phyloP scores from a whole-genome alignment of 2,797 vertebrate species.

The Melanotaenia parkinsoni region DNA sequence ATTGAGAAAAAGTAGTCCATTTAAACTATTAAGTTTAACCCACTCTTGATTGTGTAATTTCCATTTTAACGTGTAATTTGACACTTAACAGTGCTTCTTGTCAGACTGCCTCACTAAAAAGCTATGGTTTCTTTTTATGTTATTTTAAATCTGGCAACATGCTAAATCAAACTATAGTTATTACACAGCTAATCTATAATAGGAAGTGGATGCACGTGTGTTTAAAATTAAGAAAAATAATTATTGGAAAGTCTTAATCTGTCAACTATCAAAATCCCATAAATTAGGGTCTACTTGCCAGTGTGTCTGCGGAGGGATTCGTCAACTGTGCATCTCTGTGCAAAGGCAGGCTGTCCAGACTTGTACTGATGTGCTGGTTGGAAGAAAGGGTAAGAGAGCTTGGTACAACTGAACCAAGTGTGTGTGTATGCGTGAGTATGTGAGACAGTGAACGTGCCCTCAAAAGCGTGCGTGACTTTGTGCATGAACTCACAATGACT shows the following conservation, averaged over 20 bases:
- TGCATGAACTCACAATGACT: conserved; percentile 41
- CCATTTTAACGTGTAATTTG: not conserved
- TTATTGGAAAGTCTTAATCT: conserved; percentile 44
- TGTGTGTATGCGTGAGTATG: conserved; percentile 2
- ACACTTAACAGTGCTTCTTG: not conserved
- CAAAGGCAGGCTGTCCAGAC: conserved; percentile 84
- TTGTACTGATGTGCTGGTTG: conserved; percentile 78
- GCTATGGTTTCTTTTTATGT: not conserved
- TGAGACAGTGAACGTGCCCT: conserved; percentile 2
- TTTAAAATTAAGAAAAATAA: not conserved
- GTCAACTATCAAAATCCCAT: conserved; percentile 61
- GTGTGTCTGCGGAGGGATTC: conserved; percentile 83
- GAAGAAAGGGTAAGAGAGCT: conserved; percentile 58
- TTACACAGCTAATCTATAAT: not conserved
- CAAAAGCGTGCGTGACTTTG: conserved; percentile 33
- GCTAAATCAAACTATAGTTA: not conserved
- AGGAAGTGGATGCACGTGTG: rapidly evolving
- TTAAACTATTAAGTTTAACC: conserved; percentile 36
- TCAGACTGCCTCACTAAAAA: not conserved
- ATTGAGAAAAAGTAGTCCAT: conserved; percentile 76
- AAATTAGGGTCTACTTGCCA: conserved; percentile 81
- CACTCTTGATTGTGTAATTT: not conserved
- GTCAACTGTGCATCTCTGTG: conserved; percentile 82
- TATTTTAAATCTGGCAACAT: not conserved
- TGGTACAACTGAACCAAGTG: conserved; percentile 26